Conservation (phyloP, 2,888 invertebrate species). For the Sinhomidia bicolor region DNA sequence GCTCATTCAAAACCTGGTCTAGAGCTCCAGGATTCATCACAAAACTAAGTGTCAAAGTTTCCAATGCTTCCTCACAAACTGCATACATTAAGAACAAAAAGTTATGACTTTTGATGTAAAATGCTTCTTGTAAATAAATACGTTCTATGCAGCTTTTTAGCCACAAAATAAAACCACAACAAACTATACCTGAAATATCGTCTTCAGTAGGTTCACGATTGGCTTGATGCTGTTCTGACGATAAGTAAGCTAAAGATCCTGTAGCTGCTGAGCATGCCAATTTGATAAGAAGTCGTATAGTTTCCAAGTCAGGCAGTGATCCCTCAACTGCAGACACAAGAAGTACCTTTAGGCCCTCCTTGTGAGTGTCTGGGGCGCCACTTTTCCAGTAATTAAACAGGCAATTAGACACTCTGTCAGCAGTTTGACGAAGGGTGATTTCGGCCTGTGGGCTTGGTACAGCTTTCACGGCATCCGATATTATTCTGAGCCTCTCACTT, state of each 20-base stretch:
- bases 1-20: constrained; percentile 90
- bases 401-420: constrained; percentile 90
- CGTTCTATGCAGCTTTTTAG: too few relatives aligned
- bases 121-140: too few relatives aligned
- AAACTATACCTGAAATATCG: constrained; percentile 82
- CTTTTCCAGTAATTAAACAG: constrained; percentile 88
- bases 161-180: too few relatives aligned
- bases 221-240: constrained; percentile 79
- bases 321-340: constrained; percentile 81
- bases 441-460: constrained; percentile 91
- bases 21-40: constrained; percentile 94
- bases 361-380: constrained; percentile 81
- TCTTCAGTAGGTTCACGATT: constrained; percentile 78
- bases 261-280: constrained; percentile 91
- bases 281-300: constrained; percentile 88
- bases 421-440: constrained; percentile 91
- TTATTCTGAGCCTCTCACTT: constrained; percentile 75
- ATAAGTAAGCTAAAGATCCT: constrained; percentile 82
- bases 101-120: not conserved
- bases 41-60: constrained; percentile 94
- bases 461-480: constrained; percentile 82
- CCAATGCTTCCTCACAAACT: constrained; percentile 95
- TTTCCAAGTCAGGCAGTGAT: constrained; percentile 88
- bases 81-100: constrained; percentile 72
- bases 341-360: constrained; percentile 74